A percentile compares a stretch with the other conserved stretches of the same genome.
These are phyloP conservation scores for Parnassius orleans DNA, from an alignment of 2,888 invertebrate genomes.

Conservation along the genomic window DNA sequence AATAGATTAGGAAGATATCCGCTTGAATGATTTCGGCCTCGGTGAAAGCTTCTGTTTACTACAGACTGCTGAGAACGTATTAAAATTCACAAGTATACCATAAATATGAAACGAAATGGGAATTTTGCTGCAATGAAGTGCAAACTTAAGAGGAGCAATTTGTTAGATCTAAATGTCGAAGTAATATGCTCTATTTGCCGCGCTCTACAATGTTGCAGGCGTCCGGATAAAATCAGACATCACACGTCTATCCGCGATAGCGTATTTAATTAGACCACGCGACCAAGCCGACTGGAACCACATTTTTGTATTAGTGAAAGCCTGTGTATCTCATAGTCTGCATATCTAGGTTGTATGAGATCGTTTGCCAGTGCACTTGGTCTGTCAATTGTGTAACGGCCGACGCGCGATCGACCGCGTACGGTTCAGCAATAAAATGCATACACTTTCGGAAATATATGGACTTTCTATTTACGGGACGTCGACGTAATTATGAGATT, in stretches of 20 bases:
- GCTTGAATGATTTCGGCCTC: no score
- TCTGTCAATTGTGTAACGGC: constrained; percentile 11
- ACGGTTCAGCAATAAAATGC: no score
- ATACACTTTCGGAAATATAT: no score
- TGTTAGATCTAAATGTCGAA: not conserved
- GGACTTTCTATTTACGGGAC: no score
- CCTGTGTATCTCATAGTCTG: constrained; percentile 14
- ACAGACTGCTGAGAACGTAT: no score
- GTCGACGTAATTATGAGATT: no score
- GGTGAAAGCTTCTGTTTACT: no score
- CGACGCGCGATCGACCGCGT: not conserved
- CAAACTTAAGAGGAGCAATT: no score
- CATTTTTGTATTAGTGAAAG: constrained; percentile 26
- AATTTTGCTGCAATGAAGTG: no score
- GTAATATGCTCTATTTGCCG: constrained; percentile 17
- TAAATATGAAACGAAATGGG: no score
- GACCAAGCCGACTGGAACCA: constrained; percentile 20
- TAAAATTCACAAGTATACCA: no score
- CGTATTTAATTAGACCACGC: constrained; percentile 22
- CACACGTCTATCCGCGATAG: constrained; percentile 10
- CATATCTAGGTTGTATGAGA: constrained; percentile 23
- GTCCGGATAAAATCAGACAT: constrained; percentile 19
- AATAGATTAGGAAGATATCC: no score
- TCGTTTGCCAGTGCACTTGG: constrained; percentile 13
- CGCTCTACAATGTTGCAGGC: not conserved